Evolutionary conservation across 2,113 vertebrate genomes (phyloP).

Genomic region (Emydocephalus ijimae): DNA sequence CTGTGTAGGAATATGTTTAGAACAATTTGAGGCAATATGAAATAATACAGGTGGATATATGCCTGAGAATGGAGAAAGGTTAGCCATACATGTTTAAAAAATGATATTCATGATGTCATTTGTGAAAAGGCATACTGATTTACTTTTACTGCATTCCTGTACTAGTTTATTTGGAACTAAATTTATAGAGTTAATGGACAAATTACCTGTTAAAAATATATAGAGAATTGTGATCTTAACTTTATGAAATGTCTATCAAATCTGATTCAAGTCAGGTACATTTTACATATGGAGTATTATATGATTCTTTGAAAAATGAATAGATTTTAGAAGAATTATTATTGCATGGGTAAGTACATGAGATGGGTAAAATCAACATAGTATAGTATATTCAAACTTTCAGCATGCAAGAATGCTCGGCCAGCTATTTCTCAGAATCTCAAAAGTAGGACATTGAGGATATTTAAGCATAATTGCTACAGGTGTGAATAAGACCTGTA

Average conservation of each 20-base stretch:
- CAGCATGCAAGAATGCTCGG: background rate
- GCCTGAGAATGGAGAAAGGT: background rate
- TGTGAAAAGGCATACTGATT: background rate
- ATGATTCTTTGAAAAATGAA: background rate
- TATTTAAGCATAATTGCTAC: background rate
- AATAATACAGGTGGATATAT: background rate
- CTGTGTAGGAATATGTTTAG: background rate
- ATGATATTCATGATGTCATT: background rate
- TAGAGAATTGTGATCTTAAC: background rate
- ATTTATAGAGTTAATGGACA: background rate
- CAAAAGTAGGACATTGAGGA: background rate
- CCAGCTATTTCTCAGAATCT: background rate
- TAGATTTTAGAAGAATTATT: background rate
- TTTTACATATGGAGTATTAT: background rate
- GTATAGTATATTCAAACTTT: background rate
- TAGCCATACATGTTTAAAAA: background rate
- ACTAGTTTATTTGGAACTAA: background rate
- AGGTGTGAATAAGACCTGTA: background rate
- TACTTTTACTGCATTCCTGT: background rate
- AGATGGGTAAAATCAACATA: background rate
- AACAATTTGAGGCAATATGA: background rate
- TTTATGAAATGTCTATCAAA: background rate
- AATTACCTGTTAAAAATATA: background rate
- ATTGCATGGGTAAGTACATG: background rate
- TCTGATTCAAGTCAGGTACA: background rate